These are phyloP conservation scores for Odocoileus virginianus DNA, from an alignment of 2,113 vertebrate genomes.

Conservation along the genomic window DNA sequence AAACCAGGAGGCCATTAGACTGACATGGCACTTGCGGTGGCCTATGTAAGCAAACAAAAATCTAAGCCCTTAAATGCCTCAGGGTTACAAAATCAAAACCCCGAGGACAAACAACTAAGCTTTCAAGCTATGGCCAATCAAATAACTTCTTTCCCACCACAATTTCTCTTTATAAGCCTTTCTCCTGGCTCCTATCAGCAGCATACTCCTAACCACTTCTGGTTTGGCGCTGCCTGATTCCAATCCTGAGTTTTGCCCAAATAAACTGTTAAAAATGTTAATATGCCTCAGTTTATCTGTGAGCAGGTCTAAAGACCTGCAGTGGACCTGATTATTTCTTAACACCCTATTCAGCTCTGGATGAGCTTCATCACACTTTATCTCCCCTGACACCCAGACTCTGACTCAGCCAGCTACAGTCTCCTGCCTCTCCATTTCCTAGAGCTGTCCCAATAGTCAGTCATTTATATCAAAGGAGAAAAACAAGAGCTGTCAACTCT, in stretches of 20 bases:
- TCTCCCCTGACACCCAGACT: neutral
- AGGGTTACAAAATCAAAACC: neutral
- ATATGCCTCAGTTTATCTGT: neutral
- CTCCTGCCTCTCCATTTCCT: neutral
- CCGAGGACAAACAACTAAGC: neutral
- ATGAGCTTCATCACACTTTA: neutral
- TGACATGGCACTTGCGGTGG: neutral
- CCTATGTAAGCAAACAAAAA: neutral
- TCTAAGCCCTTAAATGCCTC: neutral
- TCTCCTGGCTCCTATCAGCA: neutral
- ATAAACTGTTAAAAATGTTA: neutral
- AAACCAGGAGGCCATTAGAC: neutral
- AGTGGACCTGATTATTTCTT: neutral
- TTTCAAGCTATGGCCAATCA: neutral
- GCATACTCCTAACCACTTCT: neutral
- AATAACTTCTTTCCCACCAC: neutral
- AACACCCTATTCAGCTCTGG: neutral
- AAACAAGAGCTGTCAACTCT: neutral
- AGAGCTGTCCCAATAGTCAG: neutral
- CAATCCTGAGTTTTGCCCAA: neutral
- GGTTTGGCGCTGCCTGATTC: neutral
- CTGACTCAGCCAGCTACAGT: neutral
- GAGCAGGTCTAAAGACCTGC: neutral
- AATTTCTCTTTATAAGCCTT: neutral
- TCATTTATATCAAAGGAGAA: neutral